Evolutionary conservation across 1,140 invertebrate genomes (phyloP).

Genomic region (Propsilocerus akamusi): DNA sequence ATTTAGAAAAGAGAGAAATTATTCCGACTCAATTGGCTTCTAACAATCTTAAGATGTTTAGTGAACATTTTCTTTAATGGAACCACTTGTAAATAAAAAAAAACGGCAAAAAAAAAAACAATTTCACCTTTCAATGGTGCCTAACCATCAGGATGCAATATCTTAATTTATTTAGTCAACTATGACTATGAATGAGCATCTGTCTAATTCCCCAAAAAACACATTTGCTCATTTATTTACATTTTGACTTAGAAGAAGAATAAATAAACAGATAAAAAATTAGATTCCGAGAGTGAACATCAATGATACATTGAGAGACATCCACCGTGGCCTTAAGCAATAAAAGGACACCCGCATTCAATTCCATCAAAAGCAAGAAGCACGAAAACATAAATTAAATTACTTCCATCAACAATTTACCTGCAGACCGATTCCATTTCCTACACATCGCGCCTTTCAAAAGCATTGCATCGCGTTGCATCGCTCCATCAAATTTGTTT

Average conservation of each 20-base stretch:
- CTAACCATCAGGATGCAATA: too few species aligned
- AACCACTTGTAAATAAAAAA: background rate
- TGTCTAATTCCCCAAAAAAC: conserved; percentile 2
- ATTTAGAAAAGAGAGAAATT: background rate
- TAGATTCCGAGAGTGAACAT: too few species aligned
- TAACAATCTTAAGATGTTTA: too few species aligned
- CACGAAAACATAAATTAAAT: conserved; percentile 1
- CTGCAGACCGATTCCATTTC: conserved; percentile 2
- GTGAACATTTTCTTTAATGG: too few species aligned
- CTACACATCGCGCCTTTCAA: background rate
- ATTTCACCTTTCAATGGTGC: background rate
- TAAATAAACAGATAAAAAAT: too few species aligned
- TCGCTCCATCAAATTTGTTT: conserved; percentile 2
- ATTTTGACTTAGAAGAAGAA: background rate
- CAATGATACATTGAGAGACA: too few species aligned
- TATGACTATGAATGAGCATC: background rate
- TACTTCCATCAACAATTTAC: background rate
- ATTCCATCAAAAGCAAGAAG: background rate
- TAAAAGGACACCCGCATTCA: background rate
- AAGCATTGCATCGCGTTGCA: background rate
- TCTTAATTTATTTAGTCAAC: too few species aligned
- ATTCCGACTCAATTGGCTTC: background rate
- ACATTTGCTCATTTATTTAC: conserved; percentile 4
- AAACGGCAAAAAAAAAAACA: background rate
- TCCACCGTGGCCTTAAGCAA: too few species aligned